Percentiles rank a stretch among this genome's conserved stretches.
Conservation (phyloP, 2,797 vertebrate genomes). For the Gambelia wislizenii region DNA sequence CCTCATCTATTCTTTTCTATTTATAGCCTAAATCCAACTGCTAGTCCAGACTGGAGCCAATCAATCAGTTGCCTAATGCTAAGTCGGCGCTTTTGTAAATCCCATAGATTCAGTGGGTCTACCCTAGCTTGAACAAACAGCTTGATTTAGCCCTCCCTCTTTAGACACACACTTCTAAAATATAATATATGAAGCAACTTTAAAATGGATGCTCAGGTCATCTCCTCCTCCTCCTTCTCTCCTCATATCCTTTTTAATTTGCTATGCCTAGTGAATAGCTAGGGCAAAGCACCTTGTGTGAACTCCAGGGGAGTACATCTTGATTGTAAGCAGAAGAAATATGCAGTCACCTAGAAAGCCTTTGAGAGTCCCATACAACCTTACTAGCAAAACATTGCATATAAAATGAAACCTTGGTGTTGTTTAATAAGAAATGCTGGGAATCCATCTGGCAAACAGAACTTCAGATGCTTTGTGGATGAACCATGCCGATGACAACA, state of each 20-base stretch:
- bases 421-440: constrained; percentile 59
- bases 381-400: constrained; percentile 30
- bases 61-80: no score
- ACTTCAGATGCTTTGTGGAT: constrained; percentile 64
- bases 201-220: background rate
- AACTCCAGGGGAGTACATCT: background rate
- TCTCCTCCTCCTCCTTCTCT: background rate
- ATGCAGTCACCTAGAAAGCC: background rate
- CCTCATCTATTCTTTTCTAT: no score
- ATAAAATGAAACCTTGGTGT: constrained; percentile 55
- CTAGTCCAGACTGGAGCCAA: no score
- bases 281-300: background rate
- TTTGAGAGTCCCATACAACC: background rate
- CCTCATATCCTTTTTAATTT: background rate
- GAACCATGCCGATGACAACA: constrained; percentile 64
- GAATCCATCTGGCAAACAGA: constrained; percentile 61
- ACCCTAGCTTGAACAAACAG: background rate
- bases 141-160: background rate
- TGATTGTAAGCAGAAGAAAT: background rate
- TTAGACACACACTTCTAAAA: constrained; percentile 20
- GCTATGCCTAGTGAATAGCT: background rate
- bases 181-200: background rate
- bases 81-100: no score
- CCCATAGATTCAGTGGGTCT: no score
- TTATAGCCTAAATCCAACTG: no score